Percentiles rank a stretch among this genome's conserved stretches.
These are phyloP conservation scores for Orcinus orca DNA, from an alignment of 2,113 vertebrate genomes.

Conservation along the genomic window DNA sequence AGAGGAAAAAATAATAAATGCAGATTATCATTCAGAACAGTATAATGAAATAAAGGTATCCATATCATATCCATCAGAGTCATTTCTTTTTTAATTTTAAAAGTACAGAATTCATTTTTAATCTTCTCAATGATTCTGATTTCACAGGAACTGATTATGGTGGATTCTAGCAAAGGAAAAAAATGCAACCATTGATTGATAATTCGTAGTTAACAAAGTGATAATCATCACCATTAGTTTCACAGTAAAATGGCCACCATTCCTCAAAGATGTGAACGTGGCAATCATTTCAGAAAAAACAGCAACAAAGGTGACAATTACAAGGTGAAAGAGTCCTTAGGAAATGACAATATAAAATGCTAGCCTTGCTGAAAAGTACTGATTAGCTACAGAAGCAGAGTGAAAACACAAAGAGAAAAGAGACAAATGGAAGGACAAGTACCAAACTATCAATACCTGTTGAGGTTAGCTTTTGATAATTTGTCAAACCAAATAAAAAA, in stretches of 20 bases:
- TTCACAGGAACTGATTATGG: not conserved
- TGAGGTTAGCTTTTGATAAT: not conserved
- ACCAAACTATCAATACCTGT: not conserved
- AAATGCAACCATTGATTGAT: not conserved
- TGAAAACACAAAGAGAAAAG: not conserved
- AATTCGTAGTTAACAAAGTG: not conserved
- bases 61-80: not conserved
- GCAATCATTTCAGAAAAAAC: conserved; percentile 31
- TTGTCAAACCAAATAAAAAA: not conserved
- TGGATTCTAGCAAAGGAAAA: not conserved
- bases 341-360: conserved; percentile 27
- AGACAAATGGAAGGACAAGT: not conserved
- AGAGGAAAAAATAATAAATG: not conserved
- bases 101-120: not conserved
- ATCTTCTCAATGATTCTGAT: not conserved
- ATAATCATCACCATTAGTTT: not conserved
- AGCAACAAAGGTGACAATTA: not conserved
- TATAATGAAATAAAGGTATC: not conserved
- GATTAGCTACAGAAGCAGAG: not conserved
- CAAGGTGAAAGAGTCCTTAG: not conserved
- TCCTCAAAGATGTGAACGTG: not conserved
- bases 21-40: not conserved
- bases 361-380: not conserved
- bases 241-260: conserved; percentile 44
- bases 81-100: not conserved